These are phyloP conservation scores for Hypomesus transpacificus DNA, from an alignment of 2,113 vertebrate genomes.

Conservation along the genomic window DNA sequence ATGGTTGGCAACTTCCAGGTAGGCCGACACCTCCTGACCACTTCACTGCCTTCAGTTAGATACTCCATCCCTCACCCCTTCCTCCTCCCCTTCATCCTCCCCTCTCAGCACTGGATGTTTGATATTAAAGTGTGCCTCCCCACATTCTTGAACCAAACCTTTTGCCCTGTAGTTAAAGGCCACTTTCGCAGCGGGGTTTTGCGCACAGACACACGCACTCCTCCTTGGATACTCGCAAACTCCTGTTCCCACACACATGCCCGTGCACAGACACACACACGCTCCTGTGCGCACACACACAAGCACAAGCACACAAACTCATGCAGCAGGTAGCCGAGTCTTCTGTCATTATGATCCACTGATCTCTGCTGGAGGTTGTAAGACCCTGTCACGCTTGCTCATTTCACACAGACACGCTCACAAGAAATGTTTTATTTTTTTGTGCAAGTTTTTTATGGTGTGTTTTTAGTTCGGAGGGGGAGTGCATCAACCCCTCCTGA, in stretches of 20 bases:
- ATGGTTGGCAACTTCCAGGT: slow-evolving; percentile 89
- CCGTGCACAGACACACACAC: background rate
- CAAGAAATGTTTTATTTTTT: too few species aligned
- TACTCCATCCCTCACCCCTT: too few species aligned
- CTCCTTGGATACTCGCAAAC: too few species aligned
- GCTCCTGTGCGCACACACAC: background rate
- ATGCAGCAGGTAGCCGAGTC: background rate
- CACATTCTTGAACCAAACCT: too few species aligned
- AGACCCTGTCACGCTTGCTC: background rate
- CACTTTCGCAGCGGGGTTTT: too few species aligned
- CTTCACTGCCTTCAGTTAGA: too few species aligned
- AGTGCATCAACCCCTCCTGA: slow-evolving; percentile 15
- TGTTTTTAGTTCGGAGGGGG: slow-evolving; percentile 4
- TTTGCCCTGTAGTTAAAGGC: too few species aligned
- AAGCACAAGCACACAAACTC: background rate
- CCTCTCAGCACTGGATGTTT: too few species aligned
- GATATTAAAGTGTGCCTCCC: too few species aligned
- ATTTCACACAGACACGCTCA: background rate
- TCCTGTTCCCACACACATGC: slow-evolving; percentile 28
- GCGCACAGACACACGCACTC: too few species aligned
- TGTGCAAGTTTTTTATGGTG: too few species aligned
- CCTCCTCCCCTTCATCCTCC: too few species aligned
- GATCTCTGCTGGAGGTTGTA: background rate
- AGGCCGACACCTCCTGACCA: slow-evolving; percentile 17
- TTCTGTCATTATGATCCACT: background rate